Evolutionary conservation across 2,797 vertebrate species (phyloP), one percentile per base, ranked within the genome.

Genomic region (Tachyglossus aculeatus): DNA sequence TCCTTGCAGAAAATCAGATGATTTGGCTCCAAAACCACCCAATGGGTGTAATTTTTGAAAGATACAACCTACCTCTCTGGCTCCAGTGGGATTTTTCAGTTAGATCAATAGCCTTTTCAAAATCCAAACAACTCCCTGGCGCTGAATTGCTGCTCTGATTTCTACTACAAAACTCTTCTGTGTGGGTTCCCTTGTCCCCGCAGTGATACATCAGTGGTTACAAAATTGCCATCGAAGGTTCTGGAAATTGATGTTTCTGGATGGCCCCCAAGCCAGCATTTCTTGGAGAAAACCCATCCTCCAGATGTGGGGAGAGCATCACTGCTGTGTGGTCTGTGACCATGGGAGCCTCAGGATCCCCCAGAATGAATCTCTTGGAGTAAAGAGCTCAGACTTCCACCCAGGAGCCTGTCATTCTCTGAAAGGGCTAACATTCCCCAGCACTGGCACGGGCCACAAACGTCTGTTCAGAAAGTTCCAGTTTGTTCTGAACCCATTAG

Each of bases 121-220:
- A n/a, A n/a, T n/a, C n/a, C n/a, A n/a, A n/a, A n/a, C n/a, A n/a
- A n/a, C n/a, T n/a, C n/a, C n/a, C n/a, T n/a, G n/a, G n/a, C n/a
- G n/a, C n/a, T n/a, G n/a, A n/a, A n/a, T n/a, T n/a, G n/a, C n/a
- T n/a, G n/a, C n/a, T n/a, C n/a, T n/a, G n/a, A n/a, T n/a, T n/a
- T 50, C 1, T 24, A 34, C 67, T 29, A 44, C 21, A 19, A 21
- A 18, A 16, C 34, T 16, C 51, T 34, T 64, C 31, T 69, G 67
- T 72, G 81, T 63, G 81, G 76, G 66, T 52, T 45, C 19, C 52
- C 67, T 57, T 47, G 37, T 34, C 57, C 47, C 3, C 11, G n/a
- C 15, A 55, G 25, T 24, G 38, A 41, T 29, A 60, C 4, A 2
- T 18, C 68, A 67, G n/a, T 39, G 38, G 29, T 59, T 69, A 71